These are phyloP conservation scores for Manis javanica DNA, from an alignment of 2,797 vertebrate species.

Conservation along the genomic window DNA sequence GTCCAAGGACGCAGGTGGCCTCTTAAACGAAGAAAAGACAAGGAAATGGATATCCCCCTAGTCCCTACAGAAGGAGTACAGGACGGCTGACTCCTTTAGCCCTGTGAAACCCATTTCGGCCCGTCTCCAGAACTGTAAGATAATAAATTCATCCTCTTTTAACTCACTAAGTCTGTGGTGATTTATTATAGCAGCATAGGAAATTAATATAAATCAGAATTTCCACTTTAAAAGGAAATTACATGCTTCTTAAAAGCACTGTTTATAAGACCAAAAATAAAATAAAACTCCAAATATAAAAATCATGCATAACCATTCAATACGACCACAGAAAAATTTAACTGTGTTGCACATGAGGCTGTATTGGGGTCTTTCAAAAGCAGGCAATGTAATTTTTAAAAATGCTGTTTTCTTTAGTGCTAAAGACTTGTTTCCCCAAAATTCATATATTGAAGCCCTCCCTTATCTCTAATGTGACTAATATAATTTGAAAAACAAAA, in stretches of 20 bases:
- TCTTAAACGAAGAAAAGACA: not conserved
- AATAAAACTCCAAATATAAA: not conserved
- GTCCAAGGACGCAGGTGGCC: not conserved
- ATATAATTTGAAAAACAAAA: too few relatives aligned
- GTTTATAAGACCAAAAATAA: conserved; percentile 5
- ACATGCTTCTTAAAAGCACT: not conserved
- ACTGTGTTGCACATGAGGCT: not conserved
- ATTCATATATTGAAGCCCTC: not conserved
- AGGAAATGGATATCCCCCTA: not conserved
- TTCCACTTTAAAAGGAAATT: not conserved
- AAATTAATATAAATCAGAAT: conserved; percentile 30
- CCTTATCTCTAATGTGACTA: not conserved
- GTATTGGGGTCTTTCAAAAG: not conserved
- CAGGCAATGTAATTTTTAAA: not conserved
- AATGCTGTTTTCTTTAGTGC: not conserved
- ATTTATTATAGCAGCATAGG: not conserved
- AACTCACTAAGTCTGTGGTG: not conserved
- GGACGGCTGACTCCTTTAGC: not conserved
- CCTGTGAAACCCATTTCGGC: not conserved
- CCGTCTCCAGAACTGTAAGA: not conserved
- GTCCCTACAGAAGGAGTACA: not conserved
- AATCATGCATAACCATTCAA: not conserved
- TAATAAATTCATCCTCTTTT: not conserved
- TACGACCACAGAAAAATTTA: not conserved
- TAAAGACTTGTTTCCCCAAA: not conserved